Base-by-base conservation (phyloP, 2,113 vertebrate genomes). In the Brevimyrus niger region DNA sequence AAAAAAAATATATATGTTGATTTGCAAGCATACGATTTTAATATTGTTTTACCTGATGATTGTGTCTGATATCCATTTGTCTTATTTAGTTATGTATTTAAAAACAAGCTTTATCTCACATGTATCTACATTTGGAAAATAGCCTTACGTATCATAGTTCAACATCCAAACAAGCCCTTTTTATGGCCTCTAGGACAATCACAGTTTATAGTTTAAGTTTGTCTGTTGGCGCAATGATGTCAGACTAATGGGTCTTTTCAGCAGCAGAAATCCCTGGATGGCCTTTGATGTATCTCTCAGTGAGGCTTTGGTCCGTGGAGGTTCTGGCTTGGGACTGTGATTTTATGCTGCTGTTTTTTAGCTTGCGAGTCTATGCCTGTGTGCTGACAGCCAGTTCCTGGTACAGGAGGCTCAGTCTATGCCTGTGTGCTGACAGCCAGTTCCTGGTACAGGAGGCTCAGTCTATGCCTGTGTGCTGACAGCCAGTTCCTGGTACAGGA, bases 161-260 rank as follows among this genome's bases (percentile, higher is more conserved):
- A 38, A 80, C 11, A 38, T 76, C 31, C 73, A 80, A 80, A 80
- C 73, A 80, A 80, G 35, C 35, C 35, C 13, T 80, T 80, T 80
- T 11, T 42, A 80, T 42, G 35, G 15, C 35, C 73, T 80, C 13
- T 80, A 42, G 73, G 73, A 42, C 42, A 80, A 80, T 42, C 35
- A 38, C 15, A 80, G 15, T 80, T 80, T 42, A 80, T 42, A n/a
- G 11, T 91, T 90, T 90, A 88, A 80, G 58, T 58, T 38, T 44
- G 58, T 27, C 17, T 55, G 65, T 44, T 31, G 86, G 86, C 90
- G 91, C 90, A 91, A 92, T 92, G 87, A 89, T 90, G 89, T 91
- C 89, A 8, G 84, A 53, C 17, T 11, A 85, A 47, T 85, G 23
- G n/a, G n/a, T n/a, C n/a, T n/a, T 48, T 46, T 46, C 82, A 48